A percentile compares a stretch with the other conserved stretches of the same genome.
Evolutionary conservation across 1,140 invertebrate species (phyloP).

Genomic region (Cydia amplana): DNA sequence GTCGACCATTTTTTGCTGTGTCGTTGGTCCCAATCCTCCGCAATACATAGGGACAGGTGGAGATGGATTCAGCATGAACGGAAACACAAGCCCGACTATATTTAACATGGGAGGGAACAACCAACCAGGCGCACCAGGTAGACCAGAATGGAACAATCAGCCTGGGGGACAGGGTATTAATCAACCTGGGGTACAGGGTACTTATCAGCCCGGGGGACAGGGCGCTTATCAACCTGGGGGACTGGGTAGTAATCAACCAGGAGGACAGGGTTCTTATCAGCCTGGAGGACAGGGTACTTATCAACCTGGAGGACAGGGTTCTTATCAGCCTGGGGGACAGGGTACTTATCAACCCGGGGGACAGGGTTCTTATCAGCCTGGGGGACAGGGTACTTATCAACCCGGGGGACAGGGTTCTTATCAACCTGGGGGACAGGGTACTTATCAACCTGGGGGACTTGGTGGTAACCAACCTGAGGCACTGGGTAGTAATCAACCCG

Average conservation of each 20-base stretch:
- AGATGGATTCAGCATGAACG: neutral
- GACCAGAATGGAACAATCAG: neutral
- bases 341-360: neutral
- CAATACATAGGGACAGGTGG: conserved; percentile 29
- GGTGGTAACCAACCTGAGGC: neutral
- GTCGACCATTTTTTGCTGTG: conserved; percentile 48
- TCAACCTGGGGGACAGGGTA: neutral
- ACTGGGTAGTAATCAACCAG: conserved; percentile 36
- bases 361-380: neutral
- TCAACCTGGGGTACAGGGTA: neutral
- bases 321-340: no score
- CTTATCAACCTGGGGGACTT: neutral
- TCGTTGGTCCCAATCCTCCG: conserved; percentile 38
- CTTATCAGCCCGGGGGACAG: neutral
- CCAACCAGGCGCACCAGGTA: conserved; percentile 26
- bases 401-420: conserved; percentile 37
- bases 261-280: neutral
- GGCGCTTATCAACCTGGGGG: conserved; percentile 35
- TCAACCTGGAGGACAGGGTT: neutral
- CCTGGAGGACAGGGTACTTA: conserved; percentile 33
- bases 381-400: neutral
- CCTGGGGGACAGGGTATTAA: neutral
- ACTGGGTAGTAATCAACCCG: neutral
- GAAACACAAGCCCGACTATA: conserved; percentile 14
- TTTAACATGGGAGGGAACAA: conserved; percentile 22